Conservation (phyloP, 2,888 invertebrate species). For the Gari tellinella region DNA sequence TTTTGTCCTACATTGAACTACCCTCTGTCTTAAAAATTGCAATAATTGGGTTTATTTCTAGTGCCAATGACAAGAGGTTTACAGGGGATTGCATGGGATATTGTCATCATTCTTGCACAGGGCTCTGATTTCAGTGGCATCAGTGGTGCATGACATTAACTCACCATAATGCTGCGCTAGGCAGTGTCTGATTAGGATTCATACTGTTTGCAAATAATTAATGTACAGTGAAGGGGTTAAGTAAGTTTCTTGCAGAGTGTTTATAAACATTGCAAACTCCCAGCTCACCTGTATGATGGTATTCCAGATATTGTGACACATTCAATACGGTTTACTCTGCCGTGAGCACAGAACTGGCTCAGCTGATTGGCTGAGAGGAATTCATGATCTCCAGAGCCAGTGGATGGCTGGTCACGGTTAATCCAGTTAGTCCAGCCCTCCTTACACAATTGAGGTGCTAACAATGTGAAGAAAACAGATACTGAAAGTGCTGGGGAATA, state of each 20-base stretch:
- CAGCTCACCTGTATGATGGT: too few relatives aligned
- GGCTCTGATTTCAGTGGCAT: conserved; percentile 88
- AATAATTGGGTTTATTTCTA: too few relatives aligned
- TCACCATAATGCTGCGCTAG: conserved; percentile 68
- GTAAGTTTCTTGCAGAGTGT: too few relatives aligned
- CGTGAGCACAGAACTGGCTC: conserved; percentile 64
- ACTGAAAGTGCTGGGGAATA: too few relatives aligned
- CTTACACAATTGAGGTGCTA: conserved; percentile 25
- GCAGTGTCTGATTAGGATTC: too few relatives aligned
- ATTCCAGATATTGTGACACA: conserved; percentile 63
- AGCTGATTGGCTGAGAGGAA: conserved; percentile 34
- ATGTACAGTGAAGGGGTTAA: too few relatives aligned
- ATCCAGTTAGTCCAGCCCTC: conserved; percentile 65
- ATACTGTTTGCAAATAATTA: too few relatives aligned
- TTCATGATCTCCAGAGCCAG: conserved; percentile 49
- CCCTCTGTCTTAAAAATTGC: too few relatives aligned
- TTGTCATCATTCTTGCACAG: conserved; percentile 86
- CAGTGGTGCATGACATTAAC: conserved; percentile 70
- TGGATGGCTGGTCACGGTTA: conserved; percentile 56
- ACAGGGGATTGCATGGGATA: conserved; percentile 69
- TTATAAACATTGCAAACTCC: too few relatives aligned
- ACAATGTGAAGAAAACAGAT: too few relatives aligned
- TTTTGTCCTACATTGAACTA: too few relatives aligned
- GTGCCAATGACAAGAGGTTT: too few relatives aligned
- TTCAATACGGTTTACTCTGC: conserved; percentile 73